Conservation (phyloP, 1,140 invertebrate genomes). For the Drosophila littoralis region DNA sequence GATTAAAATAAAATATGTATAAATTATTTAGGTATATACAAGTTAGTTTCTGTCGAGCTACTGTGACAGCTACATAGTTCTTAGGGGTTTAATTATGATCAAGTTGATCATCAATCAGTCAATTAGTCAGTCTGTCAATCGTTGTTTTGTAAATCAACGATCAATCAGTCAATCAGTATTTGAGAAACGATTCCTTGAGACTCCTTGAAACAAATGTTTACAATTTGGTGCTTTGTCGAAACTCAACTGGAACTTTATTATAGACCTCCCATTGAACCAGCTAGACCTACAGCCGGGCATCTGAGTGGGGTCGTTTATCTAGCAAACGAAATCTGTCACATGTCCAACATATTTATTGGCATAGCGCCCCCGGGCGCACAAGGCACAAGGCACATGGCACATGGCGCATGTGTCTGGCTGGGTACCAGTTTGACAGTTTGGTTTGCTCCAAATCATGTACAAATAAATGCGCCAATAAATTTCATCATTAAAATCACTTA, state of each 20-base stretch:
- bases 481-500: constrained; percentile 71
- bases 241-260: not conserved
- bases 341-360: constrained; percentile 54
- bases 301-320: constrained; percentile 34
- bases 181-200: too few relatives aligned
- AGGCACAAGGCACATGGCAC: not conserved
- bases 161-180: not conserved
- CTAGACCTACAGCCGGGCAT: not conserved
- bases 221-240: not conserved
- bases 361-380: constrained; percentile 28
- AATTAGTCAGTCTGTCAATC: too few relatives aligned
- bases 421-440: constrained; percentile 10
- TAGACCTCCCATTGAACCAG: constrained; percentile 15
- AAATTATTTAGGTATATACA: too few relatives aligned
- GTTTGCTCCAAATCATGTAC: constrained; percentile 53
- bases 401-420: constrained; percentile 13
- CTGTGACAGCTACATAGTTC: too few relatives aligned
- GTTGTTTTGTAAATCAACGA: too few relatives aligned
- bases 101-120: not conserved
- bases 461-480: constrained; percentile 67
- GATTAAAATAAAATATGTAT: too few relatives aligned
- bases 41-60: too few relatives aligned
- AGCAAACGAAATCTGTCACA: constrained; percentile 49
- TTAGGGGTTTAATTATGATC: too few relatives aligned
- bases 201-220: too few relatives aligned